Conservation (phyloP, 2,888 invertebrate species). For the Nomada ferruginata region DNA sequence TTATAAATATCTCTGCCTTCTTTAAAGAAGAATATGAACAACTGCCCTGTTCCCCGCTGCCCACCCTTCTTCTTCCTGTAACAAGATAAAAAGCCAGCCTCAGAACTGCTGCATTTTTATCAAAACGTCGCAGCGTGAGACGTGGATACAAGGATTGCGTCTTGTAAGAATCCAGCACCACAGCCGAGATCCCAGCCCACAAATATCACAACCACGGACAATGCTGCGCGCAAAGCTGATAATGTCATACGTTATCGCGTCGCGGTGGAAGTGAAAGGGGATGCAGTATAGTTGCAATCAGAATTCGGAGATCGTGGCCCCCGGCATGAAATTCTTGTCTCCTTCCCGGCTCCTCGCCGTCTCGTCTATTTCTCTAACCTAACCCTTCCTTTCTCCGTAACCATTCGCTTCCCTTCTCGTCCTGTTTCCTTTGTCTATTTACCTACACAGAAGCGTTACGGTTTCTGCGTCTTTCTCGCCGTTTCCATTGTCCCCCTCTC, state of each 20-base stretch:
- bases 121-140: slow-evolving; percentile 9
- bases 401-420: not conserved
- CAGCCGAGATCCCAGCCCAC: slow-evolving; percentile 48
- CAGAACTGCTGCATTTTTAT: slow-evolving; percentile 43
- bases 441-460: not conserved
- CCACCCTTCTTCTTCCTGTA: not conserved
- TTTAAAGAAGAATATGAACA: not conserved
- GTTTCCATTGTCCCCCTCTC: not conserved
- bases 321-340: slow-evolving; percentile 44
- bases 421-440: slow-evolving; percentile 18
- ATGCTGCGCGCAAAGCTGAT: slow-evolving; percentile 50
- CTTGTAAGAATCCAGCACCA: slow-evolving; percentile 31
- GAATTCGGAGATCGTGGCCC: slow-evolving; percentile 64
- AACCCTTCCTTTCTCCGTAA: not conserved
- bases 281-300: slow-evolving; percentile 58
- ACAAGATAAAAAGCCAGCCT: not conserved
- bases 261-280: slow-evolving; percentile 56
- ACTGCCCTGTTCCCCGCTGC: not conserved
- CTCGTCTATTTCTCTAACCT: slow-evolving; percentile 18
- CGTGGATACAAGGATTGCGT: slow-evolving; percentile 40
- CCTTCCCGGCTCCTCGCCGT: slow-evolving; percentile 16
- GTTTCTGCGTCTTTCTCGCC: slow-evolving; percentile 14
- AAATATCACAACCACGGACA: slow-evolving; percentile 56
- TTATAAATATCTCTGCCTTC: not conserved
- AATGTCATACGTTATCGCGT: slow-evolving; percentile 53